phyloP scores from a whole-genome alignment of 2,113 vertebrate species.

The Boulengeromyrus knoepffleri region DNA sequence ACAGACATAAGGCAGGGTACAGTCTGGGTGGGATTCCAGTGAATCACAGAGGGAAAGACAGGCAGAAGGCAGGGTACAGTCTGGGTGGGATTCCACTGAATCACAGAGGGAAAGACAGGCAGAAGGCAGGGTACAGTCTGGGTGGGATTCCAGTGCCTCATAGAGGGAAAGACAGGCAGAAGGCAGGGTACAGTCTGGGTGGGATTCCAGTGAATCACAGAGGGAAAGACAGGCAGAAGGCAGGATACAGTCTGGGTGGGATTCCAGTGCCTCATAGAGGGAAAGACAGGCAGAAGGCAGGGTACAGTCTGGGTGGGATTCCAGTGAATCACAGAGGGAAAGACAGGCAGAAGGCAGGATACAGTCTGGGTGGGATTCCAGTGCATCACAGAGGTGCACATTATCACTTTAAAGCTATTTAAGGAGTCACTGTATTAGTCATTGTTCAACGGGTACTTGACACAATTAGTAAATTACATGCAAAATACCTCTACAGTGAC shows the following conservation, averaged over 20 bases:
- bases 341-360: too few species aligned
- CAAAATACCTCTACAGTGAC: not conserved
- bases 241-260: too few species aligned
- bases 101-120: not conserved
- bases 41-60: not conserved
- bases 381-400: not conserved
- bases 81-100: not conserved
- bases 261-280: too few species aligned
- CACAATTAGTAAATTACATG: not conserved
- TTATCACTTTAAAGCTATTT: not conserved
- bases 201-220: not conserved
- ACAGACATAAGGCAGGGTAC: not conserved
- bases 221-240: too few species aligned
- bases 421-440: not conserved
- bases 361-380: not conserved
- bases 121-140: too few species aligned
- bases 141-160: not conserved
- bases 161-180: not conserved
- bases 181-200: not conserved
- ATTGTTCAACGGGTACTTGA: not conserved
- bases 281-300: too few species aligned
- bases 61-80: too few species aligned
- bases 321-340: not conserved
- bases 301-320: not conserved
- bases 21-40: not conserved